Percentiles rank a stretch among this genome's conserved stretches.
phyloP scores from a whole-genome alignment of 2,113 vertebrate species.

The Halcyon senegalensis region DNA sequence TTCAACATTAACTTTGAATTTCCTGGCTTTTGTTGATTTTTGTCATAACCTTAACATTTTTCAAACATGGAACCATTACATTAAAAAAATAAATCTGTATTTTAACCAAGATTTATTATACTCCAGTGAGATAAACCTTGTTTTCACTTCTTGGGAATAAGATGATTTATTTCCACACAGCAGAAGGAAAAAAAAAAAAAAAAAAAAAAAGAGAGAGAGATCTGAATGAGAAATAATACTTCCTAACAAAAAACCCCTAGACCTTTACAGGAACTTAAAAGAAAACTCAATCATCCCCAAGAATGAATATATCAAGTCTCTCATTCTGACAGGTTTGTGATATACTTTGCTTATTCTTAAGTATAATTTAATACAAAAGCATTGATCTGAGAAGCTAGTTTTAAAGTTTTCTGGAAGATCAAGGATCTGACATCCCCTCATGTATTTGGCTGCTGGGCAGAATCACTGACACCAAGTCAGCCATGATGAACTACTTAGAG shows the following conservation, averaged over 20 bases:
- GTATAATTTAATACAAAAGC: not conserved
- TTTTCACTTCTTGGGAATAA: slow-evolving; percentile 56
- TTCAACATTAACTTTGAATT: slow-evolving; percentile 63
- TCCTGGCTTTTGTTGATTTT: slow-evolving; percentile 68
- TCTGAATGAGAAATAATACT: slow-evolving; percentile 45
- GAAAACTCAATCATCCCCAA: not conserved
- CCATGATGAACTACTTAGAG: not conserved
- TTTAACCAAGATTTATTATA: slow-evolving; percentile 61
- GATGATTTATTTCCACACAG: slow-evolving; percentile 37
- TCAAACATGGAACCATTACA: slow-evolving; percentile 49
- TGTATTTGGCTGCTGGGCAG: not conserved
- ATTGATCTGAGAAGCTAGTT: not conserved
- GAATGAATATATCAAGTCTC: slow-evolving; percentile 9
- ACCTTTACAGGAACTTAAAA: not conserved
- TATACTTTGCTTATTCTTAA: slow-evolving; percentile 1
- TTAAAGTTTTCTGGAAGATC: not conserved
- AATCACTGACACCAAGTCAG: not conserved
- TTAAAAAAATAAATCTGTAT: slow-evolving; percentile 25
- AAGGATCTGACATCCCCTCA: not conserved
- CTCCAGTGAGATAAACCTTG: slow-evolving; percentile 46
- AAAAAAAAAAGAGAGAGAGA: not conserved
- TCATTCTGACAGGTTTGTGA: not conserved
- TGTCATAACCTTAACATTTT: slow-evolving; percentile 57
- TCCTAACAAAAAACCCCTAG: not conserved
- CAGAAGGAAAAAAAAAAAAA: not conserved